Evolutionary conservation across 2,888 invertebrate species (phyloP), one percentile per base, ranked within the genome.

Genomic region (Ischnus inquisitorius): DNA sequence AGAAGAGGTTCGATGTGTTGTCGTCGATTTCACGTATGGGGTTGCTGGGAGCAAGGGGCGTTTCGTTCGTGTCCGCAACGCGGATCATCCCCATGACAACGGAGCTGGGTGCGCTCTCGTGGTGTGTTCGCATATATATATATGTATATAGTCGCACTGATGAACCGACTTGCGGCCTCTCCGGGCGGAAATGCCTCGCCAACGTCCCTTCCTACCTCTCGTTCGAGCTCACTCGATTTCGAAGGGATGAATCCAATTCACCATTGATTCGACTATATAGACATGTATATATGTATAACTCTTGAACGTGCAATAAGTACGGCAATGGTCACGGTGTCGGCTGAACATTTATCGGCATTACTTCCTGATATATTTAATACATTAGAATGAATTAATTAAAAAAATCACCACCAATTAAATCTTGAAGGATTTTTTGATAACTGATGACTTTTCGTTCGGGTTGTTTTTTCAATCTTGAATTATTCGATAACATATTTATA

Each of bases 51-150:
- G 62, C 41, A 1, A 78, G 69, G 82, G 85, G 85, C 77, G 67
- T 81, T 85, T 86, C 84, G 71, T 79, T 67, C 67, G 79, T 86
- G 57, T 79, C 79, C 77, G 75, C 82, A 76, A 79, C 80, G 77
- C 71, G 74, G 72, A 75, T 79, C 90, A 90, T 92, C 90, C 91
- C 92, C 92, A 92, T 92, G 92, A 92, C 92, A 91, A 92, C 92
- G 88, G 88, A 86, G 41, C 78, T 43, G 48, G 39, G 34, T 57
- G 39, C 69, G 60, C 60, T 60, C 25, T 60, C 60, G 14, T 68
- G 16, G 69, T 82, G 25, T 43, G 22, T 88, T 78, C 34, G 85
- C 86, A 57, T 68, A 48, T 77, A 25, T 78, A 16, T 65, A 60
- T 48, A 64, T 64, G 34, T 69, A 34, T 64, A 54, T 57, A 62